Evolutionary conservation across 2,888 invertebrate species (phyloP).

Genomic region (Eupithecia subfuscata): DNA sequence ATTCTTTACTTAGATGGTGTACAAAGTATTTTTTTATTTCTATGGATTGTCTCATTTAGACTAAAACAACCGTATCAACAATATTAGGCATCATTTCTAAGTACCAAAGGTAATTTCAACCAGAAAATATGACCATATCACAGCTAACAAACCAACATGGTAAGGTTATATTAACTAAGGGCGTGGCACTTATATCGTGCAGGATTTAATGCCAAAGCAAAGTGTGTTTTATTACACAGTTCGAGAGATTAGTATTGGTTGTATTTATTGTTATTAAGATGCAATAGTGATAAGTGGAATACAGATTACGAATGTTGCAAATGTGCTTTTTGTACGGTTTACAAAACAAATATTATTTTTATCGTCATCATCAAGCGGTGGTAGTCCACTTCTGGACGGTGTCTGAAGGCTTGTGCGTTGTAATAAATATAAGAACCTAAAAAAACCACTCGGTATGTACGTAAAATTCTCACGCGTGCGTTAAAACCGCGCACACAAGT

Average conservation of each 20-base stretch:
- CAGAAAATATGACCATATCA: constrained; percentile 24
- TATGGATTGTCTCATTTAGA: not conserved
- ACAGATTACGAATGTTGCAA: constrained; percentile 23
- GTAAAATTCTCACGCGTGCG: not conserved
- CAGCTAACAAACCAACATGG: not conserved
- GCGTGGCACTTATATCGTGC: constrained; percentile 29
- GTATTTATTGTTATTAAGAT: constrained; percentile 22
- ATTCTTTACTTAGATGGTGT: no score
- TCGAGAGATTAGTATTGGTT: constrained; percentile 7
- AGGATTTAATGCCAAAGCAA: not conserved
- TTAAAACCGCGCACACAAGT: not conserved
- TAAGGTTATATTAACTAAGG: constrained; percentile 15
- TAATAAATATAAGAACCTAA: no score
- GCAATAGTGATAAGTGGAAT: constrained; percentile 34
- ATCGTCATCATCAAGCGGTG: no score
- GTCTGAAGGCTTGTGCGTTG: no score
- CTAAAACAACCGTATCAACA: constrained; percentile 5
- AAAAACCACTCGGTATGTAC: no score
- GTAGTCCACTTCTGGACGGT: no score
- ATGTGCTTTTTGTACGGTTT: constrained; percentile 26
- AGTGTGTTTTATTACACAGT: not conserved
- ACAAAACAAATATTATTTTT: constrained; percentile 8
- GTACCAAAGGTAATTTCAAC: constrained; percentile 18
- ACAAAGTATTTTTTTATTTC: not conserved
- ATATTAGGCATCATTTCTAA: constrained; percentile 13